Conservation (phyloP, 2,888 invertebrate species). For the Blomia tropicalis region DNA sequence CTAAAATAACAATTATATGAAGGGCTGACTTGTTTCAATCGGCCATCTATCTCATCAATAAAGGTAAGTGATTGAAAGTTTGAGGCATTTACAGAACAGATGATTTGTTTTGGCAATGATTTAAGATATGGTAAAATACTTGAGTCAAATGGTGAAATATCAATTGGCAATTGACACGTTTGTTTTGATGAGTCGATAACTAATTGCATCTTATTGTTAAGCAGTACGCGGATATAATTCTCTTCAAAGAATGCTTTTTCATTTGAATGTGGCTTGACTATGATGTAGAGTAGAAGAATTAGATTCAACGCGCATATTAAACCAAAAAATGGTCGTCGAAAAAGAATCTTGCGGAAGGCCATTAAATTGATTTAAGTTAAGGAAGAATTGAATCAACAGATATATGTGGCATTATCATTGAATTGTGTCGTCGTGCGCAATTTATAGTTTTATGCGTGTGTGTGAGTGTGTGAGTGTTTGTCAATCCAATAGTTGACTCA, state of each 20-base stretch:
- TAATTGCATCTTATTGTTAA: background rate
- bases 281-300: background rate
- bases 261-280: background rate
- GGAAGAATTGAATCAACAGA: too few species aligned
- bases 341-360: too few species aligned
- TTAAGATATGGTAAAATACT: background rate
- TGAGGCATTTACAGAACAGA: background rate
- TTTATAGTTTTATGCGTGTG: too few species aligned
- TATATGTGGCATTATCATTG: too few species aligned
- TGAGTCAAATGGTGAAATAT: slow-evolving; percentile 4
- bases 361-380: too few species aligned
- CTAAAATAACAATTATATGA: background rate
- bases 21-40: background rate
- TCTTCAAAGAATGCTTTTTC: slow-evolving; percentile 2
- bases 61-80: background rate
- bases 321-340: background rate
- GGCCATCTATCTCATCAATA: background rate
- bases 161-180: background rate
- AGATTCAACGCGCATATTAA: background rate
- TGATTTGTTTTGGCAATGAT: background rate
- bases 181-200: background rate
- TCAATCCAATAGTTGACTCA: too few species aligned
- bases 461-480: too few species aligned
- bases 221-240: background rate
- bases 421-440: too few species aligned